Evolutionary conservation across 2,113 vertebrate genomes (phyloP).

Genomic region (Oncorhynchus nerka): DNA sequence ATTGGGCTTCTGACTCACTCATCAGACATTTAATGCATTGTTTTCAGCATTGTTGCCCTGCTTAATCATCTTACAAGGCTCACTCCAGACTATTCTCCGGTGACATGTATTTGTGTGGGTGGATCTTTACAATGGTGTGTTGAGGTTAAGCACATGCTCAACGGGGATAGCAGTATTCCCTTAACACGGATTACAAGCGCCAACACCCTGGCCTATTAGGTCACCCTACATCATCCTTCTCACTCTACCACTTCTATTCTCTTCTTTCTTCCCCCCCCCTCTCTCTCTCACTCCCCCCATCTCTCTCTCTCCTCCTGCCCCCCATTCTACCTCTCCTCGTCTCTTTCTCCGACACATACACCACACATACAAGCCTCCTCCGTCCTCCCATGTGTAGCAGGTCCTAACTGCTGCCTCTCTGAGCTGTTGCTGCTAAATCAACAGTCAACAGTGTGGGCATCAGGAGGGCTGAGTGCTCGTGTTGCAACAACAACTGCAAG

Average conservation of each 20-base stretch:
- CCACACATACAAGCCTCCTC: background rate
- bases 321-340: background rate
- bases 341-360: conserved; percentile 26
- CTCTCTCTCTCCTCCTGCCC: conserved; percentile 2
- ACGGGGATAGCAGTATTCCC: conserved; percentile 53
- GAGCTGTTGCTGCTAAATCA: conserved; percentile 32
- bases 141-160: conserved; percentile 60
- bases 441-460: conserved; percentile 34
- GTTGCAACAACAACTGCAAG: conserved; percentile 56
- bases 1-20: no score
- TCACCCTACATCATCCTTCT: conserved; percentile 9
- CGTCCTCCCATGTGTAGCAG: conserved; percentile 20
- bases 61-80: conserved; percentile 53
- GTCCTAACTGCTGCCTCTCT: conserved; percentile 35
- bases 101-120: conserved; percentile 54
- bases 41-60: conserved; percentile 31
- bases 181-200: conserved; percentile 54
- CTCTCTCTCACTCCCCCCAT: background rate
- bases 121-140: conserved; percentile 53
- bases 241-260: background rate
- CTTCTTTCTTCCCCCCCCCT: background rate
- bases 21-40: conserved; percentile 29
- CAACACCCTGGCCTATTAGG: conserved; percentile 54
- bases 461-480: conserved; percentile 34
- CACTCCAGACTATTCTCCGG: conserved; percentile 46